Percentiles rank a stretch among this genome's conserved stretches.
These are phyloP conservation scores for Drosophila neutralis DNA, from an alignment of 2,888 invertebrate species.

Conservation along the genomic window DNA sequence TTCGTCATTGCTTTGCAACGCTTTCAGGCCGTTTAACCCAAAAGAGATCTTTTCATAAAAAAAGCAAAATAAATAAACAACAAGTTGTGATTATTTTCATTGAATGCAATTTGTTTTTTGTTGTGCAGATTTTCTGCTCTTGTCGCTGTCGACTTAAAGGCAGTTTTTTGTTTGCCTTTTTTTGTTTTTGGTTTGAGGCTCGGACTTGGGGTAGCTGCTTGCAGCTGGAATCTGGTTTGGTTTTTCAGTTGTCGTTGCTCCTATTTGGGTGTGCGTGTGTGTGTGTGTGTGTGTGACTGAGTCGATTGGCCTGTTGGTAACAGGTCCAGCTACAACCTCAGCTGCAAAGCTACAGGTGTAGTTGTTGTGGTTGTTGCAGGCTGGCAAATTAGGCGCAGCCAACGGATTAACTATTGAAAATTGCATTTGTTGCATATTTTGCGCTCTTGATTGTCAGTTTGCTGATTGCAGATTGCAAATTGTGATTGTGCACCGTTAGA, in stretches of 20 bases:
- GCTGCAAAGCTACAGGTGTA: constrained; percentile 48
- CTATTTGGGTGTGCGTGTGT: constrained; percentile 31
- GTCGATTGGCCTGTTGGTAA: constrained; percentile 66
- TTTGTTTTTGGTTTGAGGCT: constrained; percentile 2
- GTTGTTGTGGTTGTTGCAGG: constrained; percentile 27
- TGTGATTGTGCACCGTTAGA: constrained; percentile 39
- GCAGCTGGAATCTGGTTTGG: constrained; percentile 74
- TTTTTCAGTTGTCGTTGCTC: constrained; percentile 53
- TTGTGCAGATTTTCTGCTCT: constrained; percentile 60
- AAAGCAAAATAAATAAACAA: not conserved
- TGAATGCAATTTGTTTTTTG: constrained; percentile 63
- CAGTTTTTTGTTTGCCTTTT: constrained; percentile 25
- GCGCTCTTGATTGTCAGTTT: constrained; percentile 54
- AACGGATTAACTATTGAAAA: constrained; percentile 54
- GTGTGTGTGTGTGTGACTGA: constrained; percentile 32
- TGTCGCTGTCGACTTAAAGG: constrained; percentile 9
- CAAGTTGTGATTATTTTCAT: constrained; percentile 41
- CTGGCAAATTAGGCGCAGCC: constrained; percentile 60
- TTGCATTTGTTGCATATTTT: constrained; percentile 56
- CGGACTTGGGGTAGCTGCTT: constrained; percentile 35
- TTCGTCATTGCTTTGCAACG: constrained; percentile 31
- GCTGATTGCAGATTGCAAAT: constrained; percentile 44
- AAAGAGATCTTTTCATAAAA: not conserved
- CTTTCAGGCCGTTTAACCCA: constrained; percentile 16
- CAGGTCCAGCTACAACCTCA: constrained; percentile 47